phyloP scores from a whole-genome alignment of 2,797 vertebrate genomes.

The Acipenser oxyrinchus region DNA sequence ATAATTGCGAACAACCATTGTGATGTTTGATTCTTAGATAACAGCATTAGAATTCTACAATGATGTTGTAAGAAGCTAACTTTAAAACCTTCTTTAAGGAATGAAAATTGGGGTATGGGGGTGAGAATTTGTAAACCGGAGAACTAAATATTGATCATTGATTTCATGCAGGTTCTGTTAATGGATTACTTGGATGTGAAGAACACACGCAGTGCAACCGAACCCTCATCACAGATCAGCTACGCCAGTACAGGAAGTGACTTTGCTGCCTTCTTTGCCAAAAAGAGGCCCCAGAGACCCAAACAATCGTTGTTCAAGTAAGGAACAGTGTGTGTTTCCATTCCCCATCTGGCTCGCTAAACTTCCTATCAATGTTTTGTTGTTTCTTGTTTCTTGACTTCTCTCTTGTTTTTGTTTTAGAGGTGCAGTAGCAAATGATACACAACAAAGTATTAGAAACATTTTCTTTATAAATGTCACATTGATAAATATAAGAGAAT shows the following conservation, averaged over 20 bases:
- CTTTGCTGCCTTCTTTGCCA: conserved; percentile 90
- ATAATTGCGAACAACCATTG: too few relatives aligned
- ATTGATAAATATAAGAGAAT: too few relatives aligned
- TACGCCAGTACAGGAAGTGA: conserved; percentile 89
- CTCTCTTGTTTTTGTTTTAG: neutral
- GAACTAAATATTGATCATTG: too few relatives aligned
- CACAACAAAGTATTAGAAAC: too few relatives aligned
- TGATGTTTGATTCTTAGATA: too few relatives aligned
- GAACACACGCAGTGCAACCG: conserved; percentile 82
- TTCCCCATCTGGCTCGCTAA: too few relatives aligned
- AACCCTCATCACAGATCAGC: conserved; percentile 82
- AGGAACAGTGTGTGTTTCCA: conserved; percentile 29
- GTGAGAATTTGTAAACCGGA: too few relatives aligned
- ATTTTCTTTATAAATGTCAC: neutral
- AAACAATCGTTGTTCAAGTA: conserved; percentile 95
- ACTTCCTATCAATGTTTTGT: too few relatives aligned
- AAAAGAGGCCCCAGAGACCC: conserved; percentile 86
- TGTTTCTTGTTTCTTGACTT: neutral
- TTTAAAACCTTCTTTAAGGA: too few relatives aligned
- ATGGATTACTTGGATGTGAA: conserved; percentile 97
- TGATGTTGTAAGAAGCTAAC: too few relatives aligned
- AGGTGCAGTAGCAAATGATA: neutral
- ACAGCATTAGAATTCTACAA: too few relatives aligned
- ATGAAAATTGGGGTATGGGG: too few relatives aligned
- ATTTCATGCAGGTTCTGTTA: conserved; percentile 69